Evolutionary conservation across 1,140 invertebrate genomes (phyloP), one percentile per base, ranked within the genome.

Genomic region (Oppia nitens): DNA sequence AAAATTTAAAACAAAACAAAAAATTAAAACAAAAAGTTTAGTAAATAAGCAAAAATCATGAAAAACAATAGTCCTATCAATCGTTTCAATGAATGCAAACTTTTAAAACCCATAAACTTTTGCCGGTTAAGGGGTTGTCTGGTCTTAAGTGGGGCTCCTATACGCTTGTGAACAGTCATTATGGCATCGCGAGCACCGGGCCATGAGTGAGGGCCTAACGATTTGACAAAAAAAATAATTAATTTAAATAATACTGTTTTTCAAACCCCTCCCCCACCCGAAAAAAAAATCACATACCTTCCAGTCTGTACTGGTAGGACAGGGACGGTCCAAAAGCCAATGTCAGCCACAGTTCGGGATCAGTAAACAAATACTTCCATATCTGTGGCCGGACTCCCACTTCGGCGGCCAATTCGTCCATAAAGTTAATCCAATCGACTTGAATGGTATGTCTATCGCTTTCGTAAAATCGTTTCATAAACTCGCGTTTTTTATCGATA

Each of bases 271-370:
- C n/a, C 29, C 11, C 6, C 6, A 48, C 6, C n/a, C 9, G 21
- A 54, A 6, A 6, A 11, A 54, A 17, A 11, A 6, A 40, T 58
- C 69, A 14, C 71, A 52, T 56, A 70, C 73, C 73, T 2, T 11
- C 49, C 9, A 75, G 64, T n/a, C 73, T 62, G 64, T 69, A 75
- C 55, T 74, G 73, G 56, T 72, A 73, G 0, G 73, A 67, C 0
- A 68, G 66, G 57, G 62, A 68, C 3, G 73, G 68, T 6, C 70
- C 72, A 63, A 71, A 72, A 2, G 66, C 53, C 11, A 66, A 65
- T 17, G 57, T 59, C 17, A 63, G 28, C 1, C 68, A 72, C 17
- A 75, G 63, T 6, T 32, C 57, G 0, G 69, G 70, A 60, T 73
- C 71, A 21, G 25, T 67, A 20, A 67, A 47, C 12, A 70, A 52